Evolutionary conservation across 2,888 invertebrate species (phyloP).

Genomic region (Eristalis pertinax): DNA sequence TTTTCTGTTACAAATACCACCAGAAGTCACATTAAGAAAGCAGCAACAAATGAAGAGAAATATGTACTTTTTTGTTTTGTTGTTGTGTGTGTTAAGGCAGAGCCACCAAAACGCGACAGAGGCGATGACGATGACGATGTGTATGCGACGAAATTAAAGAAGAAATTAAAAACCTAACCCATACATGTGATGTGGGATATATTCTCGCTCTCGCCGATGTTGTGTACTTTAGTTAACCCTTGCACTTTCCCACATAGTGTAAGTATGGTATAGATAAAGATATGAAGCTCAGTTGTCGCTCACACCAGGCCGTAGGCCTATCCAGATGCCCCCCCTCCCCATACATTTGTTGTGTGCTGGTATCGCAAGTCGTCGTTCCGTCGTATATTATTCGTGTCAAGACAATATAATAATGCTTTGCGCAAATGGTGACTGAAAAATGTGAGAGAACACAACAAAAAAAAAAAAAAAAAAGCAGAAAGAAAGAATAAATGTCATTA

Average conservation of each 20-base stretch:
- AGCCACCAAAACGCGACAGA: neutral
- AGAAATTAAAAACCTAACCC: conserved; percentile 50
- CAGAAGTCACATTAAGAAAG: conserved; percentile 1
- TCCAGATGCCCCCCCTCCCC: neutral
- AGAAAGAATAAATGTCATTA: conserved; percentile 56
- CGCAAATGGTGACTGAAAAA: conserved; percentile 41
- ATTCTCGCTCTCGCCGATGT: conserved; percentile 25
- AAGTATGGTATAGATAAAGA: conserved; percentile 9
- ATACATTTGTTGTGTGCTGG: conserved; percentile 43
- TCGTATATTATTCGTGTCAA: conserved; percentile 41
- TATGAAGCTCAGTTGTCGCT: conserved; percentile 25
- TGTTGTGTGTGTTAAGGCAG: conserved; percentile 30
- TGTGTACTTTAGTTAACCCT: conserved; percentile 61
- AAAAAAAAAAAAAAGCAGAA: neutral
- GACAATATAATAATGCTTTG: conserved; percentile 32
- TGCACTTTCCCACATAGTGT: conserved; percentile 45
- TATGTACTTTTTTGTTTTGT: neutral
- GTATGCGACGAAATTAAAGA: conserved; percentile 31
- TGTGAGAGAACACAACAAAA: neutral
- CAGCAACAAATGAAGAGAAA: neutral
- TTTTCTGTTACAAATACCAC: conserved; percentile 40
- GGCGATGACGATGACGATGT: neutral
- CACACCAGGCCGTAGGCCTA: conserved; percentile 31
- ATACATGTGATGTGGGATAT: conserved; percentile 37
- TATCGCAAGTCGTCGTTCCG: conserved; percentile 15